phyloP scores from a whole-genome alignment of 2,888 invertebrate genomes.

The Agapetus fuscipes region DNA sequence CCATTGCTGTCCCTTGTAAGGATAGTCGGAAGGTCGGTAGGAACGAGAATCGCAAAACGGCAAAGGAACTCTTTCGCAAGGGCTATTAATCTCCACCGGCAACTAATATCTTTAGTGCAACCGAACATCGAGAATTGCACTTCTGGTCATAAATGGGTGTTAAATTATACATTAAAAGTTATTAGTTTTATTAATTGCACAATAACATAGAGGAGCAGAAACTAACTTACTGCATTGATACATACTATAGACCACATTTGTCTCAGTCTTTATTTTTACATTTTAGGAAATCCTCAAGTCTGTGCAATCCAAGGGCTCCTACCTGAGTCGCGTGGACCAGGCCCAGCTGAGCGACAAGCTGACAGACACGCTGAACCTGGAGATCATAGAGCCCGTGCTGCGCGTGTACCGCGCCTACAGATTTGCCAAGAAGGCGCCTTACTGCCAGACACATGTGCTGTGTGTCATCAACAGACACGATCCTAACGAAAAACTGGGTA shows the following conservation, averaged over 20 bases:
- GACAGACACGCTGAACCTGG: slow-evolving; percentile 71
- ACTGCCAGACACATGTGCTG: slow-evolving; percentile 69
- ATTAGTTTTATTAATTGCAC: background rate
- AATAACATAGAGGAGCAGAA: no score
- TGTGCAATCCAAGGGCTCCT: slow-evolving; percentile 57
- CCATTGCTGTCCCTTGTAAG: no score
- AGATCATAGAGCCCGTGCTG: slow-evolving; percentile 74
- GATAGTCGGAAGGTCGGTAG: no score
- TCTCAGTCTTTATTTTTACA: no score
- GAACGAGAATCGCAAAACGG: no score
- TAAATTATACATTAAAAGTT: background rate
- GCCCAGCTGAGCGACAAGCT: slow-evolving; percentile 64
- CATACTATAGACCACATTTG: no score
- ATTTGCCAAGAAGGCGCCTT: slow-evolving; percentile 56
- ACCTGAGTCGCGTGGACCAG: slow-evolving; percentile 56
- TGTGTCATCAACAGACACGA: slow-evolving; percentile 65
- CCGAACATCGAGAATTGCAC: no score
- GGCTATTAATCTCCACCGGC: no score
- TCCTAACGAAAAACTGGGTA: slow-evolving; percentile 38
- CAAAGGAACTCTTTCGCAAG: no score
- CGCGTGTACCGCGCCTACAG: slow-evolving; percentile 73
- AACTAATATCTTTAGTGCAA: no score
- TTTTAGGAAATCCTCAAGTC: slow-evolving; percentile 63
- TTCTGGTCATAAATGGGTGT: background rate
- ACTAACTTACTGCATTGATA: no score